These are phyloP conservation scores for Cephus pulcher DNA, from an alignment of 2,888 invertebrate species.

Conservation along the genomic window DNA sequence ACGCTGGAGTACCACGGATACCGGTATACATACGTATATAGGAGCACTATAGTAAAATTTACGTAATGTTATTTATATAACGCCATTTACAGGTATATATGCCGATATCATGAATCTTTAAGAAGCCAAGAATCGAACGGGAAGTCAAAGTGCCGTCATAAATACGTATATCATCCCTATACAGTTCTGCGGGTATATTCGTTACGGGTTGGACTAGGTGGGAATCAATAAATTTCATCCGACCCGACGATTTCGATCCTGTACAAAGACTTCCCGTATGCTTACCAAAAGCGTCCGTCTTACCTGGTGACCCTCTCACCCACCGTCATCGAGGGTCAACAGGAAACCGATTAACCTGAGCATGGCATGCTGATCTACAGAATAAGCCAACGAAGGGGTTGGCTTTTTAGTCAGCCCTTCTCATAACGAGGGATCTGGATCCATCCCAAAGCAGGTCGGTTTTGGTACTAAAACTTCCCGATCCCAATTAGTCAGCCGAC, in stretches of 20 bases:
- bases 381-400: background rate
- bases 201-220: background rate
- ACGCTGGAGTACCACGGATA: background rate
- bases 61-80: slow-evolving; percentile 11
- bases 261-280: background rate
- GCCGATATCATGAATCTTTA: slow-evolving; percentile 6
- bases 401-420: background rate
- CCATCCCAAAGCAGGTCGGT: background rate
- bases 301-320: background rate
- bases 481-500: background rate
- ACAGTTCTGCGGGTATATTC: background rate
- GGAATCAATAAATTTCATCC: background rate
- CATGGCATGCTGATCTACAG: background rate
- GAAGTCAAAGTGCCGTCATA: background rate
- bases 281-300: background rate
- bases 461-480: background rate
- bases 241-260: background rate
- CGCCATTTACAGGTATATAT: slow-evolving; percentile 12
- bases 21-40: no score
- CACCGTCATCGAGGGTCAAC: background rate
- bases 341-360: background rate
- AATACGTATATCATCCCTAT: background rate
- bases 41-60: slow-evolving; percentile 17
- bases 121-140: background rate
- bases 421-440: background rate